A percentile compares a stretch with the other conserved stretches of the same genome.
Conservation (phyloP, 2,888 invertebrate genomes). For the Andrena haemorrhoa region DNA sequence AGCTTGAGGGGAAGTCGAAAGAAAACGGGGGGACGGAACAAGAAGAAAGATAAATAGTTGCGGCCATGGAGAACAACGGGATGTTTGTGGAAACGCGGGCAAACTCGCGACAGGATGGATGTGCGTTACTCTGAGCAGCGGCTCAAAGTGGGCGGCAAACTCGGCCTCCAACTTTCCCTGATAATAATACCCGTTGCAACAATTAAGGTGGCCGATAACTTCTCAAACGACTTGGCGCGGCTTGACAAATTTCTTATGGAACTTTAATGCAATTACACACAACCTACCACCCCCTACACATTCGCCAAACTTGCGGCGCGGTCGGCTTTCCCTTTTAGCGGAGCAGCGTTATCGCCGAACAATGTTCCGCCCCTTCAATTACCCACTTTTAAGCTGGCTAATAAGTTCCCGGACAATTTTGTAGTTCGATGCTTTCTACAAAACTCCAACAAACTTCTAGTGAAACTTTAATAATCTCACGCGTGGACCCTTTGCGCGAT, state of each 20-base stretch:
- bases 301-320: not conserved
- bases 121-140: slow-evolving; percentile 21
- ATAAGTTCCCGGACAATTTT: not conserved
- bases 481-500: too few relatives aligned
- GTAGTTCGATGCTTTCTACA: not conserved
- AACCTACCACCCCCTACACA: not conserved
- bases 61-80: slow-evolving; percentile 33
- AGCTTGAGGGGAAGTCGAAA: slow-evolving; percentile 38
- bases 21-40: slow-evolving; percentile 38
- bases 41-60: slow-evolving; percentile 58
- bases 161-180: slow-evolving; percentile 13
- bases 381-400: not conserved
- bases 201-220: slow-evolving; percentile 4
- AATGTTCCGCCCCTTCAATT: not conserved
- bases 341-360: not conserved
- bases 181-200: slow-evolving; percentile 6
- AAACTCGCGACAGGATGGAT: not conserved
- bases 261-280: slow-evolving; percentile 6
- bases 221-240: not conserved
- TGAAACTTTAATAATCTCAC: too few relatives aligned
- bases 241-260: slow-evolving; percentile 7
- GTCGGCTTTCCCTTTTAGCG: not conserved
- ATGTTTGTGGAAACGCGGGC: slow-evolving; percentile 28
- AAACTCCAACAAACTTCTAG: too few relatives aligned
- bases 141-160: not conserved